Evolutionary conservation across 2,797 vertebrate species (phyloP).

Genomic region (Scyliorhinus canicula): DNA sequence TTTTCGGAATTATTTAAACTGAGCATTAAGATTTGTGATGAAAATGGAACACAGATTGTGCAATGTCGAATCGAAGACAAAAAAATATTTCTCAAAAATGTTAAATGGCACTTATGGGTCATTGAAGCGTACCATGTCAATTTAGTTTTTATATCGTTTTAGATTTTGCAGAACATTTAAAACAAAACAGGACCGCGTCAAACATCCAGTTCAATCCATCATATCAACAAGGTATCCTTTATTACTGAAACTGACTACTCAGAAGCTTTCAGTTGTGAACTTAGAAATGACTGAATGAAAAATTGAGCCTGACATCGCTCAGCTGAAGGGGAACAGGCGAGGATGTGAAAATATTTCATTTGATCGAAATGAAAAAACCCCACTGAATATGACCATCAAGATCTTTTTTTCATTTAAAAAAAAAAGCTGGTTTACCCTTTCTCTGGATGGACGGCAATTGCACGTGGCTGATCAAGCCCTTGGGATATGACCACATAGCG

Average conservation of each 20-base stretch:
- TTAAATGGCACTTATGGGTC: not conserved
- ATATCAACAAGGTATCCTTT: not conserved
- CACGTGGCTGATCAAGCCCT: slow-evolving; percentile 87
- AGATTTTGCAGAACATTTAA: not conserved
- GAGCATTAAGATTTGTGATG: not conserved
- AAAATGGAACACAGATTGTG: not conserved
- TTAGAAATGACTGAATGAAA: not conserved
- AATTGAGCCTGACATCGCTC: slow-evolving; percentile 10
- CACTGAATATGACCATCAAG: not conserved
- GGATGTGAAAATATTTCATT: not conserved
- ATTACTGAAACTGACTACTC: not conserved
- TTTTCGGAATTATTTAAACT: not conserved
- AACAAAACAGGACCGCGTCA: not conserved
- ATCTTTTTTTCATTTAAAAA: slow-evolving; percentile 13
- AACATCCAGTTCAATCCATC: not conserved
- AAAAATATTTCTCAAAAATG: not conserved
- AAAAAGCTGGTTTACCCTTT: slow-evolving; percentile 73
- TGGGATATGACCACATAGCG: slow-evolving; percentile 90
- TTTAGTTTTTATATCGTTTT: not conserved
- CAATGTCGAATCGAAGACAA: not conserved
- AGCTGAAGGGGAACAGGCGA: not conserved
- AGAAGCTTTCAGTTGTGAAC: not conserved
- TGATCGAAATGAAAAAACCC: not conserved
- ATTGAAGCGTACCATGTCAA: not conserved
- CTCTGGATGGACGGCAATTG: slow-evolving; percentile 86